These are phyloP conservation scores for Heterocephalus glaber DNA, from an alignment of 2,113 vertebrate genomes.

Conservation along the genomic window DNA sequence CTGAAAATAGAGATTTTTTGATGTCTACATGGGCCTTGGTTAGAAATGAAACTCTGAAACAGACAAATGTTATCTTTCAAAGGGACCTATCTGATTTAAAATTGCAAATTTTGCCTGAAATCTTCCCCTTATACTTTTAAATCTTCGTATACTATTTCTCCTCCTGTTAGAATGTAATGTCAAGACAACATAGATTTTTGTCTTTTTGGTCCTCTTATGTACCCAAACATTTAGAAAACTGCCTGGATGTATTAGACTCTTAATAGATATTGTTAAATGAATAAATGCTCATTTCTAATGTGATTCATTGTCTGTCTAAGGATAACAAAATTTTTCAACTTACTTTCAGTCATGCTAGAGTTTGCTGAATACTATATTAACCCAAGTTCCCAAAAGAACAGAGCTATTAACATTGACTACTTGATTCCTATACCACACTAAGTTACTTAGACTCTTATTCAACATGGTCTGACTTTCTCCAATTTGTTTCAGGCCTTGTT, in stretches of 20 bases:
- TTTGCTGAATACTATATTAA: not conserved
- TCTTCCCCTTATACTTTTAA: not conserved
- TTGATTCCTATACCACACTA: not conserved
- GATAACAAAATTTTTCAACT: slow-evolving; percentile 15
- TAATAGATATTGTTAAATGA: slow-evolving; percentile 33
- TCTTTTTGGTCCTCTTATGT: not conserved
- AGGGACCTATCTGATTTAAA: slow-evolving; percentile 9
- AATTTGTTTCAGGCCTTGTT: slow-evolving; percentile 10
- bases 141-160: not conserved
- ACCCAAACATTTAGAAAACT: not conserved
- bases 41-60: slow-evolving; percentile 27
- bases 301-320: not conserved
- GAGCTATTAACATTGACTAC: not conserved
- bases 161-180: not conserved
- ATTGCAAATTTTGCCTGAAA: not conserved
- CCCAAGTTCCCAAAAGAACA: not conserved
- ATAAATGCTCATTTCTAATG: not conserved
- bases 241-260: not conserved
- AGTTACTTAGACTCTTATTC: not conserved
- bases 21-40: not conserved
- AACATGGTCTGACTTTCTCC: not conserved
- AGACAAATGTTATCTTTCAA: slow-evolving; percentile 25
- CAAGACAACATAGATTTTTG: not conserved
- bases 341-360: not conserved
- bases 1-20: not conserved